Evolutionary conservation across 2,797 vertebrate genomes (phyloP).

Genomic region (Aphelocoma californica): DNA sequence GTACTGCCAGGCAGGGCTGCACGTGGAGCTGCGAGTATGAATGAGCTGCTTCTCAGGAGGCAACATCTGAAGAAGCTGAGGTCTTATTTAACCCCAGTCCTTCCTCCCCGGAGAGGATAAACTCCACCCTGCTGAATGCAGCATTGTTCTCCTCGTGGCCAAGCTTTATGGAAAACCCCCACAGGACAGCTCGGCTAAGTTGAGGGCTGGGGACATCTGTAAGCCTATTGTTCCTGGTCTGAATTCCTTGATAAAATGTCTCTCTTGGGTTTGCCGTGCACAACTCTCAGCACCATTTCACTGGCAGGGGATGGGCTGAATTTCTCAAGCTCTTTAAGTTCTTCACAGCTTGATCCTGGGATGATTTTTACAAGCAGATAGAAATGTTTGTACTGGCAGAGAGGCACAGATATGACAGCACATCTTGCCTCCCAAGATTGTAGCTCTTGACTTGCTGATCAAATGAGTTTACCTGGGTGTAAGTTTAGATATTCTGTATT

Average conservation of each 20-base stretch:
- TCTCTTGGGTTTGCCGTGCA: not conserved
- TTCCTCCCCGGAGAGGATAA: not conserved
- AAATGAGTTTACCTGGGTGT: not conserved
- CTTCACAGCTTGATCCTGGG: not conserved
- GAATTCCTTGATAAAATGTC: not conserved
- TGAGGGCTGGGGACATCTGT: not conserved
- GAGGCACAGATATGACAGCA: not conserved
- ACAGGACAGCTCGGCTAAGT: not conserved
- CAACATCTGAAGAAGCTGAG: not conserved
- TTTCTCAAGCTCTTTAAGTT: not conserved
- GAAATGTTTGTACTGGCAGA: not conserved
- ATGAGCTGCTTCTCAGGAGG: not conserved
- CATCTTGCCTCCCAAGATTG: not conserved
- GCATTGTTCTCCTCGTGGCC: not conserved
- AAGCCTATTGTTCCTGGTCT: not conserved
- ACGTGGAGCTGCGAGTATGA: accelerated
- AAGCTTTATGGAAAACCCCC: not conserved
- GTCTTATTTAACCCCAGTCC: not conserved
- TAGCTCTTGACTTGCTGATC: not conserved
- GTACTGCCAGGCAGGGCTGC: not conserved
- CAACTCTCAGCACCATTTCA: not conserved
- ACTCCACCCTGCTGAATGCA: not conserved
- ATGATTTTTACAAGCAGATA: not conserved
- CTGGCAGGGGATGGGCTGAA: not conserved
- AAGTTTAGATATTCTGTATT: not conserved